Evolutionary conservation across 1,140 invertebrate species (phyloP).

Genomic region (Saccostrea cuccullata): DNA sequence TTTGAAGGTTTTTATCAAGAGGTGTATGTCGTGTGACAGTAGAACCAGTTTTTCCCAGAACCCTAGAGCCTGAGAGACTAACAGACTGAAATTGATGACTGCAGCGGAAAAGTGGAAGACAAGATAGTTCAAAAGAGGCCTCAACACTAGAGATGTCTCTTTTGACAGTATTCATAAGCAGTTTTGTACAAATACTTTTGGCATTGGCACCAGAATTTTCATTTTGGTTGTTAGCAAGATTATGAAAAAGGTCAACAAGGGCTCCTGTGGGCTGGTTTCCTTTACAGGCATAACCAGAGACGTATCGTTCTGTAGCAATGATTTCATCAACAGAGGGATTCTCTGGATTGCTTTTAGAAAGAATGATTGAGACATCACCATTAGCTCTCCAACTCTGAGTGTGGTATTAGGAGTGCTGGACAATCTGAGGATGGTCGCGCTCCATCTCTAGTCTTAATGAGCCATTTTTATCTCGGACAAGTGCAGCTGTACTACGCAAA

Average conservation of each 20-base stretch:
- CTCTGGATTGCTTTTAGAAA: slow-evolving; percentile 60
- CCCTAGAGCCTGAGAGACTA: slow-evolving; percentile 48
- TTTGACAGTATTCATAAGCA: slow-evolving; percentile 45
- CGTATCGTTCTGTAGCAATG: slow-evolving; percentile 46
- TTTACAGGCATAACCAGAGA: slow-evolving; percentile 54
- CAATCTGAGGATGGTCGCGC: neutral
- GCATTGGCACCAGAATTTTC: slow-evolving; percentile 34
- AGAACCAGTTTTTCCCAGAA: slow-evolving; percentile 39
- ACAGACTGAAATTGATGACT: slow-evolving; percentile 54
- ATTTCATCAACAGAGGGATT: slow-evolving; percentile 55
- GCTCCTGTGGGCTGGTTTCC: slow-evolving; percentile 48
- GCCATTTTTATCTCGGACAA: neutral
- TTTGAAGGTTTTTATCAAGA: slow-evolving; percentile 50
- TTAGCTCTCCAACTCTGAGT: neutral
- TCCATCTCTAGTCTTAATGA: neutral
- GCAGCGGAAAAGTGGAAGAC: slow-evolving; percentile 50
- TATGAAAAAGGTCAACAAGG: slow-evolving; percentile 41
- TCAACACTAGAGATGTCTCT: slow-evolving; percentile 37
- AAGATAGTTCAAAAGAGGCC: slow-evolving; percentile 42
- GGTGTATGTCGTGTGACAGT: slow-evolving; percentile 43
- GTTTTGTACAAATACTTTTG: slow-evolving; percentile 40
- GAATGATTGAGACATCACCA: slow-evolving; percentile 44
- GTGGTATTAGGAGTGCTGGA: neutral
- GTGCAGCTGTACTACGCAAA: neutral
- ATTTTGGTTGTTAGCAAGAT: slow-evolving; percentile 37